Conservation (phyloP, 2,113 vertebrate genomes). For the Hyperopisus bebe region DNA sequence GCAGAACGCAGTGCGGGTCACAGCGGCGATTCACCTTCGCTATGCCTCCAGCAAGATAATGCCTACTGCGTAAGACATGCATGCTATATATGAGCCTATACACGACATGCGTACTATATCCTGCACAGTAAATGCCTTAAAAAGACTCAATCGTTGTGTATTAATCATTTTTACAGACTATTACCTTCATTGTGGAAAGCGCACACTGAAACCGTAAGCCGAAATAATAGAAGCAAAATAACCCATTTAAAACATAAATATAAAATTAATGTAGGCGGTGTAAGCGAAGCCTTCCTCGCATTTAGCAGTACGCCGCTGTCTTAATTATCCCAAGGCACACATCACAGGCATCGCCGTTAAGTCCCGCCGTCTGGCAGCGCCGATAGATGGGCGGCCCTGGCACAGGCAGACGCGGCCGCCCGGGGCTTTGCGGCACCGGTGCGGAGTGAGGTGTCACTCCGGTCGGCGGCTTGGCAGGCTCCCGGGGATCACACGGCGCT, state of each 20-base stretch:
- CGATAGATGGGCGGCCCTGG: slow-evolving; percentile 64
- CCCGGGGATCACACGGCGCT: slow-evolving; percentile 45
- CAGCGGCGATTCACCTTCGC: not conserved
- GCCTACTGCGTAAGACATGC: not conserved
- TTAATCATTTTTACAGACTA: not conserved
- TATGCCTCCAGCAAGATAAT: not conserved
- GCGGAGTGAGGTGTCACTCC: slow-evolving; percentile 48
- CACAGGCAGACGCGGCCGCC: slow-evolving; percentile 54
- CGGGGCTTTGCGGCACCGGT: slow-evolving; percentile 58
- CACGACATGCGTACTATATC: not conserved
- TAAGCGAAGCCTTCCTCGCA: slow-evolving; percentile 42
- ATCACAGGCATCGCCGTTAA: slow-evolving; percentile 65
- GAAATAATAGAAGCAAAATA: slow-evolving; percentile 16
- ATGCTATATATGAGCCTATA: not conserved
- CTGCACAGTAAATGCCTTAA: not conserved
- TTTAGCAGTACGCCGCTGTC: slow-evolving; percentile 63
- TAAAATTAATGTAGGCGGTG: slow-evolving; percentile 54
- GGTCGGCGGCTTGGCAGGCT: slow-evolving; percentile 49
- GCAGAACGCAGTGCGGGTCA: not conserved
- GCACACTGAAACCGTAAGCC: not conserved
- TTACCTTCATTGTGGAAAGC: not conserved
- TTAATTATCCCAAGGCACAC: slow-evolving; percentile 68
- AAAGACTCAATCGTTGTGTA: not conserved
- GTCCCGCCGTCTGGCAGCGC: slow-evolving; percentile 59
- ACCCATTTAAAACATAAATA: slow-evolving; percentile 54